These are phyloP conservation scores for Yponomeuta evonymella DNA, from an alignment of 2,888 invertebrate species.

Conservation along the genomic window DNA sequence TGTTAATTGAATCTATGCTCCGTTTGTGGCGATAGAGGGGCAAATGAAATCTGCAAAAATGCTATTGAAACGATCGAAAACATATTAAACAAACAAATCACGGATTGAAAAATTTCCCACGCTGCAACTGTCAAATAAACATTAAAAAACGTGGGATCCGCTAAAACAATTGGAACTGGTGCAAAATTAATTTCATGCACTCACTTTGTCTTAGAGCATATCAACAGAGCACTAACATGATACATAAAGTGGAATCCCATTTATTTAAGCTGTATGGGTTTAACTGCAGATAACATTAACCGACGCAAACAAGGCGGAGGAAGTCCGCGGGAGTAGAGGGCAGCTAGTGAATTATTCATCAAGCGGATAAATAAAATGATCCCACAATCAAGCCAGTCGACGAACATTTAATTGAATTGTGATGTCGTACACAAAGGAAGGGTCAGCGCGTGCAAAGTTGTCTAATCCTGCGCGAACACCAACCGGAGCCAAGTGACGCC, in stretches of 20 bases:
- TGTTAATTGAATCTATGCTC: constrained; percentile 62
- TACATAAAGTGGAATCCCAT: neutral
- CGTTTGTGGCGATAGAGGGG: constrained; percentile 29
- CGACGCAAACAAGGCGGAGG: constrained; percentile 9
- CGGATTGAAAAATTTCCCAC: neutral
- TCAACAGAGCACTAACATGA: neutral
- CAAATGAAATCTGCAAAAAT: constrained; percentile 5
- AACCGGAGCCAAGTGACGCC: constrained; percentile 14
- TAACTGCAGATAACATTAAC: constrained; percentile 13
- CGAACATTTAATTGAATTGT: constrained; percentile 52
- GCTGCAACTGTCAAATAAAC: neutral
- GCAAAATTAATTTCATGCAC: neutral
- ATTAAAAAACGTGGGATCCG: constrained; percentile 6
- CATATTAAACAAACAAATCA: neutral
- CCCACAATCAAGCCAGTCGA: constrained; percentile 42
- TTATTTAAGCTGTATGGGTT: constrained; percentile 1
- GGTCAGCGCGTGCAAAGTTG: constrained; percentile 42
- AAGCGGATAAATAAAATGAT: constrained; percentile 44
- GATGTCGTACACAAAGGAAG: constrained; percentile 45
- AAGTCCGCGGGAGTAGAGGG: constrained; percentile 33
- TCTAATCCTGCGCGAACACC: constrained; percentile 21
- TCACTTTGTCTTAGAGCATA: neutral
- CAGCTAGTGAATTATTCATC: constrained; percentile 50
- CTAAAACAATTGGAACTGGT: neutral
- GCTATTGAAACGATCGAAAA: constrained; percentile 1